Evolutionary conservation across 2,888 invertebrate genomes (phyloP).

Genomic region (Lasioglossum marginatum): DNA sequence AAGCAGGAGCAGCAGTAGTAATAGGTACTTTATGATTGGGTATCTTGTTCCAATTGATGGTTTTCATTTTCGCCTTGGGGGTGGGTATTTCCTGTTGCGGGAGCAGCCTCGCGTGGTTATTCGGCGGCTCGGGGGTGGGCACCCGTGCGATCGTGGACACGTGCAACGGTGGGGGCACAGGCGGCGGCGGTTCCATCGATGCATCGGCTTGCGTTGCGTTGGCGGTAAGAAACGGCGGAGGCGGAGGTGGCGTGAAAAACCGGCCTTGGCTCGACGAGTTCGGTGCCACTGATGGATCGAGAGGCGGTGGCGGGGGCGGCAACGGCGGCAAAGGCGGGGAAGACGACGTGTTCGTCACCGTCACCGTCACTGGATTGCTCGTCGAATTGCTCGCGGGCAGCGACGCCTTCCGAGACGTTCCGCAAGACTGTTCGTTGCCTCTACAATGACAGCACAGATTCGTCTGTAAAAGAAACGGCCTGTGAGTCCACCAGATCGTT

Average conservation of each 20-base stretch:
- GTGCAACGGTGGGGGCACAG: constrained; percentile 83
- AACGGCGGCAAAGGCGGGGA: constrained; percentile 86
- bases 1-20: neutral
- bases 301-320: constrained; percentile 84
- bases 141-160: constrained; percentile 79
- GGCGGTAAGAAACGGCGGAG: constrained; percentile 81
- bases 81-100: constrained; percentile 97
- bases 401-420: constrained; percentile 80
- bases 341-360: neutral
- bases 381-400: constrained; percentile 72
- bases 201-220: constrained; percentile 72
- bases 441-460: constrained; percentile 84
- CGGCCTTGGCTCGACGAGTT: constrained; percentile 79
- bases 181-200: constrained; percentile 81
- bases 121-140: constrained; percentile 80
- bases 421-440: constrained; percentile 80
- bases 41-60: constrained; percentile 99
- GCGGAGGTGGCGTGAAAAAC: constrained; percentile 81
- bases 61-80: constrained; percentile 98
- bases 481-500: neutral
- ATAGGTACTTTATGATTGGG: constrained; percentile 91
- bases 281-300: constrained; percentile 68
- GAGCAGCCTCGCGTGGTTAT: constrained; percentile 86
- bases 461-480: constrained; percentile 72
- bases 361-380: neutral